Evolutionary conservation across 2,113 vertebrate genomes (phyloP).

Genomic region (Bubo scandiacus): DNA sequence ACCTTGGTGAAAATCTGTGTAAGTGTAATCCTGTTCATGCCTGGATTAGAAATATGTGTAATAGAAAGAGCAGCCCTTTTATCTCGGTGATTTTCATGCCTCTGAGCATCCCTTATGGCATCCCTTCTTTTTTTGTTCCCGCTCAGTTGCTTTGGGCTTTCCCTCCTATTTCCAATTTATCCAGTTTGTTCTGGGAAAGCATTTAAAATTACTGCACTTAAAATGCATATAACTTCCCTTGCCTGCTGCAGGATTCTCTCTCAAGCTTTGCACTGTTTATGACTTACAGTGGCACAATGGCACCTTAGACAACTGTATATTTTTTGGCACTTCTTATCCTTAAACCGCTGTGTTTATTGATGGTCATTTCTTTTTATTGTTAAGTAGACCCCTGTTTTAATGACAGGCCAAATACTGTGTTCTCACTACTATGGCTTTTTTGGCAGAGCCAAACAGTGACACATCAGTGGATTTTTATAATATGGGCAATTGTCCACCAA

Average conservation of each 20-base stretch:
- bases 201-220: neutral
- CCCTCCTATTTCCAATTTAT: neutral
- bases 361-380: neutral
- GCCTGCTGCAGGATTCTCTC: neutral
- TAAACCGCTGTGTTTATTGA: neutral
- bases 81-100: neutral
- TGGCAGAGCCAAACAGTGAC: neutral
- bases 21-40: neutral
- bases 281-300: neutral
- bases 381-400: neutral
- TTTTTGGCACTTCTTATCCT: neutral
- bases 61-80: neutral
- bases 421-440: neutral
- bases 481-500: slow-evolving; percentile 3
- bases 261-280: neutral
- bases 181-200: neutral
- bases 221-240: neutral
- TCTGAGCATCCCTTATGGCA: neutral
- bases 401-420: neutral
- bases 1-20: neutral
- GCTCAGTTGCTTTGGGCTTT: neutral
- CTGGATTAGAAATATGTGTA: neutral
- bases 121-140: neutral
- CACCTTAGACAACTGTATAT: neutral
- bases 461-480: slow-evolving; percentile 24